phyloP scores from a whole-genome alignment of 2,797 vertebrate genomes.

The Peromyscus attwateri region DNA sequence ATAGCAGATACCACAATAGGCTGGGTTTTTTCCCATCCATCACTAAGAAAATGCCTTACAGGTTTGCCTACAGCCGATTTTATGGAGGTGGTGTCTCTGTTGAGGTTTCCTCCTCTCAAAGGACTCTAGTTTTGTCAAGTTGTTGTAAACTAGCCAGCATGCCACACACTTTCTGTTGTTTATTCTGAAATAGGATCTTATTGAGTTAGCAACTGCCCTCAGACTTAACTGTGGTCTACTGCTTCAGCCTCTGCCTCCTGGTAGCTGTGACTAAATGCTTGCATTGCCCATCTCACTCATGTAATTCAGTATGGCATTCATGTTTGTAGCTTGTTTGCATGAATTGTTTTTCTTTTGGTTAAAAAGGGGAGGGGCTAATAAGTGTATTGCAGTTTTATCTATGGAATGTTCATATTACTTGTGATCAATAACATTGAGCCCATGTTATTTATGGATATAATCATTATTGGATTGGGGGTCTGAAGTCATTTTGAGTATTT shows the following conservation, averaged over 20 bases:
- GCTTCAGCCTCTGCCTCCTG: not conserved
- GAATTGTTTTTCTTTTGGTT: slow-evolving; percentile 51
- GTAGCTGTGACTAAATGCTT: not conserved
- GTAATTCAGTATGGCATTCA: not conserved
- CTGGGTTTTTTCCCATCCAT: not conserved
- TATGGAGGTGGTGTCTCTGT: not conserved
- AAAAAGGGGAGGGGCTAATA: not conserved
- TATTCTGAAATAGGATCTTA: not conserved
- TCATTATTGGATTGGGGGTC: not conserved
- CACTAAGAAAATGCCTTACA: not conserved
- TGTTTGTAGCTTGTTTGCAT: slow-evolving; percentile 51
- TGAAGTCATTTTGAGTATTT: slow-evolving; percentile 42
- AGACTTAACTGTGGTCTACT: too few relatives aligned
- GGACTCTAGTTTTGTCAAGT: not conserved
- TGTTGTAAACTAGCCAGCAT: not conserved
- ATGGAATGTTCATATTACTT: not conserved
- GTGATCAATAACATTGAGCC: not conserved
- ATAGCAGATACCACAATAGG: not conserved
- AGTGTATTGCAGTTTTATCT: slow-evolving; percentile 24
- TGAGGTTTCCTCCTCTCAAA: not conserved
- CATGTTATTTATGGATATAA: not conserved
- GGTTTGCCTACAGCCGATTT: not conserved
- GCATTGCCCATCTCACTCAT: not conserved
- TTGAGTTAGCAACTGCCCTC: not conserved
- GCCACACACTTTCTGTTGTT: not conserved